Base-by-base conservation (phyloP, 2,888 invertebrate species). In the Diogma glabrata region DNA sequence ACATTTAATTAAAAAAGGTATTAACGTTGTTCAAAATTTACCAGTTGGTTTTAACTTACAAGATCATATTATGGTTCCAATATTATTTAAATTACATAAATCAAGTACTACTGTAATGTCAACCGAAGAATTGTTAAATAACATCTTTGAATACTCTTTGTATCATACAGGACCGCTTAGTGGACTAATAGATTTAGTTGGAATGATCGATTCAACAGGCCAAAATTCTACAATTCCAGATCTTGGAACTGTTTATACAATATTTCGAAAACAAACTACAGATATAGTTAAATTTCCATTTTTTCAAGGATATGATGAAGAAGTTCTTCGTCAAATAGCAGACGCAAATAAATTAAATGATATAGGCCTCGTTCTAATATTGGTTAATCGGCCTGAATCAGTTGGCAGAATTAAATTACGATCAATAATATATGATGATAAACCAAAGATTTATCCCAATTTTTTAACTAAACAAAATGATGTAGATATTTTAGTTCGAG, bases 371-470 rank as follows among this genome's bases (percentile, higher is more conserved):
- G 85, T 90, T 54, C 67, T 89, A 23, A 89, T 90, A 0, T 67
- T 90, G 4, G 67, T 91, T 1, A 67, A 96, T 57, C 76, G 95
- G 5, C 92, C 96, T 0, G 84, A 82, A 61, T 93, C 93, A 63
- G 79, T 80, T 0, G 97, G 97, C 0, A 84, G 84, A 79, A 73
- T 97, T n/a, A 81, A 83, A 49, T 70, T 97, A 16, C 81, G 80
- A 57, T 87, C 86, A 47, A 77, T 75, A 30, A 85, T 94, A 67
- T 93, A 94, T 0, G 75, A 82, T 56, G 80, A 85, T 1, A 80
- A 87, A 55, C 95, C 94, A 0, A 79, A 84, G 10, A 84, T 96
- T 51, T 86, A 88, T 64, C 93, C 95, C 0, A 94, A 95, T 66
- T 96, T 96, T 65, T 86, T 96, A 63, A 81, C 88, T 0, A 83